A percentile compares a stretch with the other conserved stretches of the same genome.
phyloP scores from a whole-genome alignment of 2,113 vertebrate genomes.

The Serilophus lunatus region DNA sequence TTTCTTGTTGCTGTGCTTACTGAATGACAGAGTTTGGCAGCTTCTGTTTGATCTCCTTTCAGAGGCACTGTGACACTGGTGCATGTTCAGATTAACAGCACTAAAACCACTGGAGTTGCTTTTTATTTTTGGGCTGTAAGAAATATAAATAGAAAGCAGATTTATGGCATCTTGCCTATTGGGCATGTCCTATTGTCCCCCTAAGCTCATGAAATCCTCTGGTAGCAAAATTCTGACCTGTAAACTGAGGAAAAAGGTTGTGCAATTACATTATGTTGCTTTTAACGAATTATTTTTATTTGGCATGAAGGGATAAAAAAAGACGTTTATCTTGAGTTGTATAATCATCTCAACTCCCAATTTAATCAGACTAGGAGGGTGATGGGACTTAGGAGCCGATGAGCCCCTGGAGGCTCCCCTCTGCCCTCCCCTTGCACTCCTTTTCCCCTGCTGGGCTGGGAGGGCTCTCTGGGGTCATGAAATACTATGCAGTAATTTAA shows the following conservation, averaged over 20 bases:
- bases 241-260: neutral
- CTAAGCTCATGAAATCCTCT: constrained; percentile 35
- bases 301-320: neutral
- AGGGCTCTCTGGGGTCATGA: neutral
- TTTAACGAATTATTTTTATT: constrained; percentile 12
- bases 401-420: accelerated
- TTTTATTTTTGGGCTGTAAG: constrained; percentile 23
- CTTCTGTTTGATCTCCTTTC: neutral
- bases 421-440: accelerated
- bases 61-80: neutral
- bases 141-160: constrained; percentile 37
- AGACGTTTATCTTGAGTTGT: neutral
- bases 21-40: neutral
- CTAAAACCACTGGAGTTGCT: neutral
- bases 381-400: neutral
- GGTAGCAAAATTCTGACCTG: neutral
- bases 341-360: neutral
- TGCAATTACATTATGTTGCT: neutral
- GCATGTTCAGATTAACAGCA: neutral
- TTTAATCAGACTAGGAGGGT: neutral
- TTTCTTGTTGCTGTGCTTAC: accelerated
- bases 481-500: neutral
- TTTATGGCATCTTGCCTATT: constrained; percentile 15
- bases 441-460: neutral
- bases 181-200: neutral